A percentile compares a stretch with the other conserved stretches of the same genome.
These are phyloP conservation scores for Fulmarus glacialis DNA, from an alignment of 2,113 vertebrate species.

Conservation along the genomic window DNA sequence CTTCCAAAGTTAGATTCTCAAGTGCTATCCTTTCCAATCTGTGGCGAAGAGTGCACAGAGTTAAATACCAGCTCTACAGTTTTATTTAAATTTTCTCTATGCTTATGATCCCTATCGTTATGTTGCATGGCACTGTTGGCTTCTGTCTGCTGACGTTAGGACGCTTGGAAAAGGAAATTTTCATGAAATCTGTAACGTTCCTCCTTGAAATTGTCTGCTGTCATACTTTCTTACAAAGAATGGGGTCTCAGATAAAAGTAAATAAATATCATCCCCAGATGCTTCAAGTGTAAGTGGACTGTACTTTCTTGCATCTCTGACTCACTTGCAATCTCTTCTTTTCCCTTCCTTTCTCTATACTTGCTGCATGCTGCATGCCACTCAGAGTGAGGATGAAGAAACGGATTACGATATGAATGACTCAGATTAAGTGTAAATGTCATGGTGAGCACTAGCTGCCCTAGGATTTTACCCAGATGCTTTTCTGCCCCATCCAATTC, in stretches of 20 bases:
- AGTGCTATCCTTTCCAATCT: neutral
- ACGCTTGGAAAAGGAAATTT: neutral
- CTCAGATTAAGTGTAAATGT: slow-evolving; percentile 88
- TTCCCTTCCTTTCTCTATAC: slow-evolving; percentile 73
- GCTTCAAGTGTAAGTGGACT: slow-evolving; percentile 16
- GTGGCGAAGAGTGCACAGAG: rapidly evolving
- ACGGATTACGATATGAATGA: slow-evolving; percentile 88
- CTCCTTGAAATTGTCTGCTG: neutral
- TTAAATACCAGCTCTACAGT: neutral
- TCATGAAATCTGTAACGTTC: neutral
- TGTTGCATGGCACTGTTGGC: neutral
- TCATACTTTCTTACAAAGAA: neutral
- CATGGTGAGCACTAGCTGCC: slow-evolving; percentile 83
- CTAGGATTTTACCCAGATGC: slow-evolving; percentile 27
- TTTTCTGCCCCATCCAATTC: neutral
- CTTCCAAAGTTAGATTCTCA: neutral
- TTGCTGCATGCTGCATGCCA: slow-evolving; percentile 76
- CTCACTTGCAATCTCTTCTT: slow-evolving; percentile 61
- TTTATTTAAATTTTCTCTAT: neutral
- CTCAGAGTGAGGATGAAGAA: slow-evolving; percentile 87
- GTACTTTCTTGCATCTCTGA: slow-evolving; percentile 20
- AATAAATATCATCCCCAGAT: neutral
- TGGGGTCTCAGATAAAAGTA: neutral
- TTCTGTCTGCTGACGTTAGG: neutral
- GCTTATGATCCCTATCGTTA: neutral